phyloP scores from a whole-genome alignment of 2,888 invertebrate species.

The Poecilobothrus nobilitatus region DNA sequence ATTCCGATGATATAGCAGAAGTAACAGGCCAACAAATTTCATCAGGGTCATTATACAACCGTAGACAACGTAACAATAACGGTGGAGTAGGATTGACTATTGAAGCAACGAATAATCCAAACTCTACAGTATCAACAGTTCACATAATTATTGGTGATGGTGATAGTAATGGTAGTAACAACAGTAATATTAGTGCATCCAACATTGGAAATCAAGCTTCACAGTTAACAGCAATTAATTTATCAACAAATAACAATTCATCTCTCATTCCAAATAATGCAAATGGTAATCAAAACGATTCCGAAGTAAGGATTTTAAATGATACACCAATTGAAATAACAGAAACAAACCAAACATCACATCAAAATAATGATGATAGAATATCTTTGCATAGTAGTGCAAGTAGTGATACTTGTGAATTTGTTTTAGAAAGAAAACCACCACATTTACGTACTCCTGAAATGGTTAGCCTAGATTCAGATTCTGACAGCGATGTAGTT shows the following conservation, averaged over 20 bases:
- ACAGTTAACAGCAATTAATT: neutral
- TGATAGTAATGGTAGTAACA: conserved; percentile 8
- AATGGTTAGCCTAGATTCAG: conserved; percentile 39
- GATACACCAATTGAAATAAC: conserved; percentile 13
- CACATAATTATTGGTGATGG: neutral
- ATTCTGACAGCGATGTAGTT: conserved; percentile 42
- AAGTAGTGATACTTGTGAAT: conserved; percentile 40
- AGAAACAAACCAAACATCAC: neutral
- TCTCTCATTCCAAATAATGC: neutral
- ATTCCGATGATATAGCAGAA: conserved; percentile 26
- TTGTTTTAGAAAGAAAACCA: conserved; percentile 41
- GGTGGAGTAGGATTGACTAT: conserved; percentile 14
- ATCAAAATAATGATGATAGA: neutral
- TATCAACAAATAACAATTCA: conserved; percentile 9
- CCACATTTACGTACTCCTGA: conserved; percentile 44
- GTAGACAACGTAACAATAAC: conserved; percentile 8
- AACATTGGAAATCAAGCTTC: neutral
- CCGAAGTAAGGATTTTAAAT: conserved; percentile 13
- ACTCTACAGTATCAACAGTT: neutral
- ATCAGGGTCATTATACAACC: neutral
- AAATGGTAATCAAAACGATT: conserved; percentile 9
- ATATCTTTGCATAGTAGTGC: conserved; percentile 28
- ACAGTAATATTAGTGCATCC: neutral
- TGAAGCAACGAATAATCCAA: neutral
- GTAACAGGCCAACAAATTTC: conserved; percentile 17